phyloP scores from a whole-genome alignment of 1,140 invertebrate species.

The Atta cephalotes region DNA sequence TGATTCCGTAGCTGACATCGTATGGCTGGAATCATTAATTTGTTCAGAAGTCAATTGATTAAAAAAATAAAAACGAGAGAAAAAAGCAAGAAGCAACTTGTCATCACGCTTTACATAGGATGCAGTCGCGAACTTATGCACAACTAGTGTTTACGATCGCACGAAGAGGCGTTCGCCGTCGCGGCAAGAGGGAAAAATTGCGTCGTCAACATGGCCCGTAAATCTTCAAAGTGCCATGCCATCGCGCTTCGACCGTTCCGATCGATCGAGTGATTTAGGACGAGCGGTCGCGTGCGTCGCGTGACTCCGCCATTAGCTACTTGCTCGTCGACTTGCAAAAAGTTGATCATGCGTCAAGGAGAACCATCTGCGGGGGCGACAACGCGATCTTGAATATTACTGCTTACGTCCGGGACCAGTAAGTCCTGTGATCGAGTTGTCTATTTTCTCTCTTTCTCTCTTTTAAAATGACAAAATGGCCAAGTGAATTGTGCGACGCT shows the following conservation, averaged over 20 bases:
- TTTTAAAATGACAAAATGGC: not conserved
- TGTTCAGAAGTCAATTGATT: not conserved
- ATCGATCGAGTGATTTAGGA: constrained; percentile 58
- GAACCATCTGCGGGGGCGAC: constrained; percentile 15
- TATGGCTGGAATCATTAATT: not conserved
- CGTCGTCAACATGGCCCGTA: not conserved
- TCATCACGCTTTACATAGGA: constrained; percentile 17
- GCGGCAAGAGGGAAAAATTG: not conserved
- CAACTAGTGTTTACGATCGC: constrained; percentile 32
- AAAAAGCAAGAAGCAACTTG: not conserved
- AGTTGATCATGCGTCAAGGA: constrained; percentile 55
- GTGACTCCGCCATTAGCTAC: constrained; percentile 70
- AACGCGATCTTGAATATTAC: constrained; percentile 68
- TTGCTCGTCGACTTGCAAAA: constrained; percentile 30
- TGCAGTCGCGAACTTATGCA: not conserved
- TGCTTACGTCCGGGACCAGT: constrained; percentile 48
- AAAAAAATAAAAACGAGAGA: not conserved
- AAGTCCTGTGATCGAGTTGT: constrained; percentile 57
- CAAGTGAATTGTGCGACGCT: too few species aligned
- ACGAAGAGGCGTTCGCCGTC: constrained; percentile 1
- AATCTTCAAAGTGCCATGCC: constrained; percentile 33
- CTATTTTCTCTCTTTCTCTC: not conserved
- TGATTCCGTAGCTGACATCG: not conserved
- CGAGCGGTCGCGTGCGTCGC: constrained; percentile 67
- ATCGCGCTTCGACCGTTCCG: constrained; percentile 42